Evolutionary conservation across 2,113 vertebrate species (phyloP), one percentile per base, ranked within the genome.

Genomic region (Haemorhous mexicanus): DNA sequence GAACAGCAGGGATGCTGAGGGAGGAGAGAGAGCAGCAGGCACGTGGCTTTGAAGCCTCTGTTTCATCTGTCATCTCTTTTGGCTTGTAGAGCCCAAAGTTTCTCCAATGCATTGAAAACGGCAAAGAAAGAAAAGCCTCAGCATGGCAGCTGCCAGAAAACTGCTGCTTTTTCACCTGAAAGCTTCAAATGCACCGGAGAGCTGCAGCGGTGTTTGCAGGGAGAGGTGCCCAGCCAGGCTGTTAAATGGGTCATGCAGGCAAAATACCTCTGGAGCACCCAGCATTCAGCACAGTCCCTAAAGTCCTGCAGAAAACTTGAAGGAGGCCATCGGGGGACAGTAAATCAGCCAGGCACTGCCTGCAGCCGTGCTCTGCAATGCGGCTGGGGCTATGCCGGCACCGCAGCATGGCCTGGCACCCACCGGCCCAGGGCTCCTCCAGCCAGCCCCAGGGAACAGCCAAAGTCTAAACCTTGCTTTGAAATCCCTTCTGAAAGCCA

Each of bases 291-390:
- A 2, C 39, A 56, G 56, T 6, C 89, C 63, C 73, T 53, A 21
- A 77, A 89, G 93, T 78, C 84, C 80, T 37, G 43, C 5, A 2
- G 55, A 70, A 89, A 66, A 84, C 76, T 86, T 74, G 73, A 72
- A 90, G 73, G 83, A 92, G 84, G 89, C 56, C 20, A 3, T 93
- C 11, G 47, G 52, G 64, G 68, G 76, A 35, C 74, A 90, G 68
- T 89, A 93, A 97, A 93, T 97, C 91, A 92, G 22, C 2, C 79
- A 84, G 69, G 12, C 6, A 3, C 33, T 67, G 84, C 68, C 72
- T 64, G 93, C 68, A 19, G 75, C 21, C 16, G 2, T 19, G 90
- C 88, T 77, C 92, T 35, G 94, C 94, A 96, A 63, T 85, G 94
- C 89, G 33, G 85, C 94, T 88, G 0, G 2, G 76, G 84, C 84